Conservation (phyloP, 2,113 vertebrate species). For the Paedocypris sp. region DNA sequence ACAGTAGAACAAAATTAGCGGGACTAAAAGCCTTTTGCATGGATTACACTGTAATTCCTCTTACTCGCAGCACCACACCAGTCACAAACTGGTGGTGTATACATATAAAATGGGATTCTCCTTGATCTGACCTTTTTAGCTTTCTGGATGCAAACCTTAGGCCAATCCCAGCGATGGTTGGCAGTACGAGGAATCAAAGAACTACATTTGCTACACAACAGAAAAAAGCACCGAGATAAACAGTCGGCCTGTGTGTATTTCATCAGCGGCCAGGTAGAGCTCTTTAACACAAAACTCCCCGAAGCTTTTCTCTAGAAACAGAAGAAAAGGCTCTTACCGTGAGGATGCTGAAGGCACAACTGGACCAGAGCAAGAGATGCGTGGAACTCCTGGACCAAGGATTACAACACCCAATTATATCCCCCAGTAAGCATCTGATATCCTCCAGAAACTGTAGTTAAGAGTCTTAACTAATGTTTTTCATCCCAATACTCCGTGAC, state of each 20-base stretch:
- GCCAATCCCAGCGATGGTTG: slow-evolving; percentile 21
- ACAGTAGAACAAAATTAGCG: slow-evolving; percentile 28
- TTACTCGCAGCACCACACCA: slow-evolving; percentile 14
- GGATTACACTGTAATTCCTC: slow-evolving; percentile 30
- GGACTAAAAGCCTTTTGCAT: slow-evolving; percentile 3
- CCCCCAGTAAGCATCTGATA: no score
- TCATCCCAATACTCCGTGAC: neutral
- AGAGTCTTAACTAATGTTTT: neutral
- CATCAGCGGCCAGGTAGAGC: neutral
- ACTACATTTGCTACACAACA: neutral
- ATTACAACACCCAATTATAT: neutral
- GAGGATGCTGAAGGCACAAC: neutral
- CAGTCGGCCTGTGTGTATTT: neutral
- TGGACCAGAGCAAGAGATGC: neutral
- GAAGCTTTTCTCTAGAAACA: neutral
- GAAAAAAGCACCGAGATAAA: neutral
- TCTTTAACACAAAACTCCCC: neutral
- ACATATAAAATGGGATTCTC: slow-evolving; percentile 18
- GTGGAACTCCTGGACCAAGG: neutral
- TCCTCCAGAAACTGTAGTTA: no score
- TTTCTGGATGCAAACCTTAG: slow-evolving; percentile 18
- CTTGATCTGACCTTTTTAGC: slow-evolving; percentile 37
- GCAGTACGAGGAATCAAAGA: neutral
- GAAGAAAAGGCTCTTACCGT: neutral
- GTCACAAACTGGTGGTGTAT: neutral